Conservation (phyloP, 1,140 invertebrate species). For the Drosophila teissieri region DNA sequence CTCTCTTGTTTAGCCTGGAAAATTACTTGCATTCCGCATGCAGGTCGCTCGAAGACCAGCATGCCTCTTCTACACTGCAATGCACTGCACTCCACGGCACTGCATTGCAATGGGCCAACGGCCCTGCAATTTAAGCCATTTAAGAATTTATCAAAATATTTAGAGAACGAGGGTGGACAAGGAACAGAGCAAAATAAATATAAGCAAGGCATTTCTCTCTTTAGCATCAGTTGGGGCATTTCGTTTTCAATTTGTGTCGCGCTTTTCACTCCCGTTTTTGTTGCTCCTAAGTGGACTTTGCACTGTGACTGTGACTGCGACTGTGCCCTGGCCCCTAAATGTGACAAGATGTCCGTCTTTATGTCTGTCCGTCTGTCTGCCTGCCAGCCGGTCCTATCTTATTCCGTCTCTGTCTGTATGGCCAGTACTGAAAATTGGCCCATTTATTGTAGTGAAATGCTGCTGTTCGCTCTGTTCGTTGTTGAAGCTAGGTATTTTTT, state of each 20-base stretch:
- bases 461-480: neutral
- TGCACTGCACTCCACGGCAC: neutral
- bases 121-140: slow-evolving; percentile 58
- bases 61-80: neutral
- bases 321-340: slow-evolving; percentile 1
- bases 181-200: slow-evolving; percentile 25
- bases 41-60: slow-evolving; percentile 3
- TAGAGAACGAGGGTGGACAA: slow-evolving; percentile 20
- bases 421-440: slow-evolving; percentile 51
- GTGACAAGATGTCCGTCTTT: slow-evolving; percentile 20
- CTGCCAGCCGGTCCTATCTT: slow-evolving; percentile 1
- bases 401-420: slow-evolving; percentile 30
- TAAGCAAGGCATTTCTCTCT: slow-evolving; percentile 48
- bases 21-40: slow-evolving; percentile 37
- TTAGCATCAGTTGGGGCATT: slow-evolving; percentile 53
- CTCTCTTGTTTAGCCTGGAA: slow-evolving; percentile 18
- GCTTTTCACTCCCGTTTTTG: slow-evolving; percentile 45
- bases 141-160: slow-evolving; percentile 70
- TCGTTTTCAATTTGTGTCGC: slow-evolving; percentile 75
- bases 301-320: neutral
- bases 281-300: slow-evolving; percentile 56
- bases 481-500: neutral
- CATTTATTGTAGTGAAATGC: slow-evolving; percentile 33
- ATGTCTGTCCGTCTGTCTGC: slow-evolving; percentile 19
- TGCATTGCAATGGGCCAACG: neutral